A percentile compares a stretch with the other conserved stretches of the same genome.
Conservation (phyloP, 2,888 invertebrate genomes). For the Brachylomia viminalis region DNA sequence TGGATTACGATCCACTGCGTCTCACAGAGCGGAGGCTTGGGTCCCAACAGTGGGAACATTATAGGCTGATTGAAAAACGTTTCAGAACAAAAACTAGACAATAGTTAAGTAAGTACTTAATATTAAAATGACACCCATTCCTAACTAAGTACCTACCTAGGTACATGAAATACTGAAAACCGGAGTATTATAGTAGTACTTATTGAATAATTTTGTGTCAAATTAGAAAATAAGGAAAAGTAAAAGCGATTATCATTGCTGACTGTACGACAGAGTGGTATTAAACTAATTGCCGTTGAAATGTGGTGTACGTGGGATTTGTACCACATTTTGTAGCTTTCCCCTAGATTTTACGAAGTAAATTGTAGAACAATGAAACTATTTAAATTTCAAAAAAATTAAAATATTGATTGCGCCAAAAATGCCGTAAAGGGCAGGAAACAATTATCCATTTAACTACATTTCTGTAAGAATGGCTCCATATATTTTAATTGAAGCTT, state of each 20-base stretch:
- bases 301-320: slow-evolving; percentile 12
- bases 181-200: not conserved
- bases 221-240: not conserved
- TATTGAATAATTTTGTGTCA: not conserved
- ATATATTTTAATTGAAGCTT: not conserved
- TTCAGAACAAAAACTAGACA: not conserved
- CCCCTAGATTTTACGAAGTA: too few relatives aligned
- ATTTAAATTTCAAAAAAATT: too few relatives aligned
- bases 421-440: not conserved
- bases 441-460: not conserved
- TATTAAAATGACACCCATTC: too few relatives aligned
- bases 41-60: not conserved
- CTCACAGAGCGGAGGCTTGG: not conserved
- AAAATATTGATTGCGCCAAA: not conserved
- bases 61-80: not conserved
- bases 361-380: not conserved
- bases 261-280: slow-evolving; percentile 7
- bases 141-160: not conserved
- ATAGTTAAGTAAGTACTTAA: not conserved
- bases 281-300: slow-evolving; percentile 12
- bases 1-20: not conserved
- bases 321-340: not conserved
- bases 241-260: not conserved
- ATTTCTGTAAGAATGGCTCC: not conserved
- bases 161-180: not conserved